Base-by-base conservation (phyloP, 2,797 vertebrate genomes). In the Atherinosoma microstoma region DNA sequence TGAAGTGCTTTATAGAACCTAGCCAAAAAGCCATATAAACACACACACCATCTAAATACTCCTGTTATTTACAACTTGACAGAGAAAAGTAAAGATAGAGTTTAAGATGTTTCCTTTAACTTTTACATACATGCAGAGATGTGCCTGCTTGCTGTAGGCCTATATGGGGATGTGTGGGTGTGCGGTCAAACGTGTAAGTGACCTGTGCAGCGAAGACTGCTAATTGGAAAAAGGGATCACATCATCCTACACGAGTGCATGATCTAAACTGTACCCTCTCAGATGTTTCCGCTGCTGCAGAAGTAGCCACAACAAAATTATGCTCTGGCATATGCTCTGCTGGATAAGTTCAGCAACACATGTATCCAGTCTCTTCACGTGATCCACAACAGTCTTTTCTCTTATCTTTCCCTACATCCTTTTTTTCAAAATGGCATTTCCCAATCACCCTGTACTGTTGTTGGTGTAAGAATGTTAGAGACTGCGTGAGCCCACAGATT, bases 141-240 rank as follows among this genome's bases (percentile, higher is more conserved):
- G 59, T 47, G 56, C 64, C 62, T 57, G 45, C 0, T 4, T 36
- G 53, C n/a, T 22, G 20, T 58, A 27, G 24, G 24, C 24, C 24
- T 27, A 27, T 63, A 57, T 65, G 63, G 13, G 34, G 34, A 47
- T 32, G 62, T 62, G 70, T 70, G 77, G 36, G 53, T 53, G 75
- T 83, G 75, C 6, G 68, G 70, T 75, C 59, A 75, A 54, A 77
- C 58, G 69, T 75, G 22, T 69, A 72, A 76, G 70, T 70, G 82
- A 86, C 74, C 71, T 66, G 64, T 73, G 62, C 60, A 67, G 62
- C 59, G 22, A 82, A 12, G 73, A 27, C 66, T 68, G 42, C 32
- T 80, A 71, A 85, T 85, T 90, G 84, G 40, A 90, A 87, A 64
- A 77, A 67, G 24, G 64, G 77, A 67, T 87, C 87, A 93, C 79